These are phyloP conservation scores for Sipha flava DNA, from an alignment of 1,140 invertebrate genomes.

Conservation along the genomic window DNA sequence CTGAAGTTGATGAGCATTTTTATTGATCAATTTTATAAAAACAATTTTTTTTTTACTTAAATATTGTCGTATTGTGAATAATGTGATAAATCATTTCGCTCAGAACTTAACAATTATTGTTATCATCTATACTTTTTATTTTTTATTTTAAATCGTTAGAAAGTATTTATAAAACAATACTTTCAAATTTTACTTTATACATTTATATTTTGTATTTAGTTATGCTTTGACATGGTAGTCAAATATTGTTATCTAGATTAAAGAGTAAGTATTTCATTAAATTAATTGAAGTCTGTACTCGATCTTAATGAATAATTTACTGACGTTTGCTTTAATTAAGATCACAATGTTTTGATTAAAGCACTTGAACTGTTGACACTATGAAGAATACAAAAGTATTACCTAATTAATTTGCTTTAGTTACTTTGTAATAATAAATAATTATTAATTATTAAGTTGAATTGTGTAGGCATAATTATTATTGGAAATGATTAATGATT, in stretches of 20 bases:
- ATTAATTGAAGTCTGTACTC: background rate
- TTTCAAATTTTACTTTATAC: no score
- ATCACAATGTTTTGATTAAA: background rate
- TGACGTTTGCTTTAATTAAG: background rate
- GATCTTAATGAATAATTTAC: background rate
- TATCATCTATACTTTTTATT: no score
- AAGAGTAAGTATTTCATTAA: background rate
- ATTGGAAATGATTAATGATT: background rate
- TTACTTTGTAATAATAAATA: no score
- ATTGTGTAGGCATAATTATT: background rate
- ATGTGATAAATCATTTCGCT: no score
- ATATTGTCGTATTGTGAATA: no score
- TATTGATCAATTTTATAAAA: no score
- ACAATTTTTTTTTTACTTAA: no score
- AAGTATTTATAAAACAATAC: no score
- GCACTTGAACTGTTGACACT: background rate
- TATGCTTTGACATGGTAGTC: no score
- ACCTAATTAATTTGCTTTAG: background rate
- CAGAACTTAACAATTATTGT: no score
- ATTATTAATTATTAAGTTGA: background rate
- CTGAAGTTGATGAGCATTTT: no score
- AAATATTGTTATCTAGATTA: background rate
- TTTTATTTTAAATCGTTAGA: no score
- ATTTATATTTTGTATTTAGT: background rate
- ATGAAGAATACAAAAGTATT: background rate